phyloP scores from a whole-genome alignment of 2,113 vertebrate genomes.

The Lepisosteus osseus region DNA sequence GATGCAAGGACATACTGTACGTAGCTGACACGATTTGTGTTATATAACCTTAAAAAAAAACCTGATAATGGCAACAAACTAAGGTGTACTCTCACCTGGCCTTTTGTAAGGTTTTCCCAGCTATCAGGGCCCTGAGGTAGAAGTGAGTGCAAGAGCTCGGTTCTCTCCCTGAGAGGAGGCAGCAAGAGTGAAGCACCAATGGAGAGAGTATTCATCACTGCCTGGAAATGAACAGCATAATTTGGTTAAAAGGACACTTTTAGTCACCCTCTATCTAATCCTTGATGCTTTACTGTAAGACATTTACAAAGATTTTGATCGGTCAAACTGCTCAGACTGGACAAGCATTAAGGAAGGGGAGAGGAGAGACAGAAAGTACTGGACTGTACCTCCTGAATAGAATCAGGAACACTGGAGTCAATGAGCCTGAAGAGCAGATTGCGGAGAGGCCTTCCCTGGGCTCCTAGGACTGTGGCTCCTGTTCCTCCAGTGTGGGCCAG shows the following conservation, averaged over 20 bases:
- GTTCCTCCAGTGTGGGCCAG: constrained; percentile 92
- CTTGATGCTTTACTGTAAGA: no score
- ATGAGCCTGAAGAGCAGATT: constrained; percentile 94
- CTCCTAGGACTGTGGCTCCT: constrained; percentile 90
- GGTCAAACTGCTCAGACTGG: no score
- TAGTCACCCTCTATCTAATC: no score
- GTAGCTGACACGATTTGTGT: no score
- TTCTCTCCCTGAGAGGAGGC: constrained; percentile 91
- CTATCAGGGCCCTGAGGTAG: constrained; percentile 94
- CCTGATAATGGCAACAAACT: no score
- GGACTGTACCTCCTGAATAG: constrained; percentile 88
- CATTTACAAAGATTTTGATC: no score
- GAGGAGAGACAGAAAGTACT: no score
- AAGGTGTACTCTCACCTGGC: constrained; percentile 73
- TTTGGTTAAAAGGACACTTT: no score
- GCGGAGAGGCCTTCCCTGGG: constrained; percentile 88
- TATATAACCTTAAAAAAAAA: no score
- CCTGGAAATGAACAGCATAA: constrained; percentile 57
- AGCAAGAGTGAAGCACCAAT: constrained; percentile 93
- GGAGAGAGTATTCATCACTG: constrained; percentile 91
- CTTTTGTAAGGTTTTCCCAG: constrained; percentile 94
- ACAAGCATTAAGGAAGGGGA: no score
- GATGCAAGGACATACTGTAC: no score
- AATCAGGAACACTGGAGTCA: constrained; percentile 91
- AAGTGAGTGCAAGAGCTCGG: constrained; percentile 93